Percentiles rank a stretch among this genome's conserved stretches.
These are phyloP conservation scores for Tinea semifulvella DNA, from an alignment of 2,888 invertebrate species.

Conservation along the genomic window DNA sequence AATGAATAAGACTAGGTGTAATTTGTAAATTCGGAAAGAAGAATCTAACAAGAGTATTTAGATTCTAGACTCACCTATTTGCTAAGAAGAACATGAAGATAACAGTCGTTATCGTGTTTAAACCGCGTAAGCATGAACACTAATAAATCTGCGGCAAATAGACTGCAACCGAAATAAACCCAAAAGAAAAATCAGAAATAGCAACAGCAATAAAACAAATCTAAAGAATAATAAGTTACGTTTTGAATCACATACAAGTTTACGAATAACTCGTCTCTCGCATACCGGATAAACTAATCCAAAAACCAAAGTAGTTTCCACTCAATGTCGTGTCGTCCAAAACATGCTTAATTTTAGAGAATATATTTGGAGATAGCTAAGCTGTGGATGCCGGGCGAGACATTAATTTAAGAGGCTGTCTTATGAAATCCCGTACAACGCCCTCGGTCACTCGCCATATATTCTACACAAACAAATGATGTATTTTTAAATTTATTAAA, in stretches of 20 bases:
- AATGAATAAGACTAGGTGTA: no score
- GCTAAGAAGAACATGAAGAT: no score
- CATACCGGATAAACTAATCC: constrained; percentile 35
- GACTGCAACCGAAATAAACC: no score
- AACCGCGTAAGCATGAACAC: no score
- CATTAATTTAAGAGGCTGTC: constrained; percentile 32
- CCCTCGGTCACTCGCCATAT: constrained; percentile 12
- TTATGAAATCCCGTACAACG: constrained; percentile 30
- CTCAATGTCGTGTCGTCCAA: constrained; percentile 30
- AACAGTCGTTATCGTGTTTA: no score
- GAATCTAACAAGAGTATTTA: no score
- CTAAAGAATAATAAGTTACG: not conserved
- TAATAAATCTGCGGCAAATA: no score
- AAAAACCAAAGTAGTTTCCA: constrained; percentile 30
- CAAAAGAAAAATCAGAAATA: not conserved
- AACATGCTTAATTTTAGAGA: constrained; percentile 27
- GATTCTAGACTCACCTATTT: no score
- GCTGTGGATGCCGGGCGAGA: constrained; percentile 26
- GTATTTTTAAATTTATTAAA: not conserved
- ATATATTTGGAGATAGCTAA: constrained; percentile 39
- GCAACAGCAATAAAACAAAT: not conserved
- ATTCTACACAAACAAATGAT: not conserved
- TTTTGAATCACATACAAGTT: not conserved
- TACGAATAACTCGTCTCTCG: not conserved
- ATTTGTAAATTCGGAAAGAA: no score